Percentiles rank a stretch among this genome's conserved stretches.
Conservation (phyloP, 2,888 invertebrate species). For the Phania funesta region DNA sequence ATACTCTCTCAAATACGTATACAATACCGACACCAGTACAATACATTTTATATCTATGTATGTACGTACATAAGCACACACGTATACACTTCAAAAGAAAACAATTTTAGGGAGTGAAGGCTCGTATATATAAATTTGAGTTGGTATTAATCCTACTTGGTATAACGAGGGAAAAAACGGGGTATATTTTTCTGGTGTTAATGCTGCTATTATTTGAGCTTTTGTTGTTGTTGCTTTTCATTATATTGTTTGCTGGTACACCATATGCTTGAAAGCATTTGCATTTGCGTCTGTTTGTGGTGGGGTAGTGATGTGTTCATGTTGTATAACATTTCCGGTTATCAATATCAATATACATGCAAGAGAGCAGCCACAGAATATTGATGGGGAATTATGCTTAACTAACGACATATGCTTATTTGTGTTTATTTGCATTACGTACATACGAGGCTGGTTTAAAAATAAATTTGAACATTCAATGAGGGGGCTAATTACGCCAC, state of each 20-base stretch:
- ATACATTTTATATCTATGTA: background rate
- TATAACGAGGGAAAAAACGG: background rate
- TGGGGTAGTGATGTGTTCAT: constrained; percentile 52
- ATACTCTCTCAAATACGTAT: background rate
- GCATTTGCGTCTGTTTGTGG: background rate
- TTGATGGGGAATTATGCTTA: constrained; percentile 21
- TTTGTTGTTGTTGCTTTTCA: background rate
- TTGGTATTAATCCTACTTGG: constrained; percentile 35
- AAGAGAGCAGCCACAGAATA: constrained; percentile 4
- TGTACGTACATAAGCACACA: background rate
- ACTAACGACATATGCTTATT: background rate
- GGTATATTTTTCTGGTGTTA: background rate
- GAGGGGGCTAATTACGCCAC: too few species aligned
- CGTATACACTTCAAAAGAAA: constrained; percentile 1
- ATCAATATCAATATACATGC: constrained; percentile 41
- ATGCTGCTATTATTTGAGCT: background rate
- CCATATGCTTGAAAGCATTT: background rate
- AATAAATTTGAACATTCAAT: background rate
- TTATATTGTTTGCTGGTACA: constrained; percentile 19
- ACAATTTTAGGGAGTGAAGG: constrained; percentile 7
- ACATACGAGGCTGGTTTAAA: background rate
- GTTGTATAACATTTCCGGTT: constrained; percentile 60
- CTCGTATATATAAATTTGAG: constrained; percentile 18
- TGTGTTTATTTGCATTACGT: background rate
- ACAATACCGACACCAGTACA: background rate